Conservation (phyloP, 2,797 vertebrate species). For the Morelia viridis region DNA sequence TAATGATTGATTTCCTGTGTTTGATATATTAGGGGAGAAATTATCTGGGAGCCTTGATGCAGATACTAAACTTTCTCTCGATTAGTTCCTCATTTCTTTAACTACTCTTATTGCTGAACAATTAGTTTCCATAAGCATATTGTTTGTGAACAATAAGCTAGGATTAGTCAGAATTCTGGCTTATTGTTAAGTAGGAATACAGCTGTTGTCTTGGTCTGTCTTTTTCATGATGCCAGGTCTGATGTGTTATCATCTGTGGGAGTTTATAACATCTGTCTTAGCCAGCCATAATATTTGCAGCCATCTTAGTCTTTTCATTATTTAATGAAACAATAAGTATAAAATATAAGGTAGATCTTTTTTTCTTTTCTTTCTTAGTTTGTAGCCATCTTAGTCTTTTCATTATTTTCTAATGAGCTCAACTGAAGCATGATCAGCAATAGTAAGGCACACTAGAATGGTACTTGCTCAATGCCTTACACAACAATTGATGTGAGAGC, state of each 20-base stretch:
- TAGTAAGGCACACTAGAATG: too few species aligned
- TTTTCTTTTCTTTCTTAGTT: too few species aligned
- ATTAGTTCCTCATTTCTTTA: not conserved
- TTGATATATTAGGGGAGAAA: not conserved
- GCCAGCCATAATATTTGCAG: not conserved
- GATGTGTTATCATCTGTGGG: not conserved
- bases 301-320: too few species aligned
- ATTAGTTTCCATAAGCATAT: not conserved
- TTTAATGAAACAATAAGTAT: too few species aligned
- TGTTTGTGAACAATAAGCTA: not conserved
- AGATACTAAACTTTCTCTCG: not conserved
- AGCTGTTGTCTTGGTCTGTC: not conserved
- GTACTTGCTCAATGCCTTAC: too few species aligned
- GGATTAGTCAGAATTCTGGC: not conserved
- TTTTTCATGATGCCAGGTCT: not conserved
- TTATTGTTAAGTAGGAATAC: not conserved
- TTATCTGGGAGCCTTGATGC: not conserved
- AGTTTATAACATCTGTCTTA: not conserved
- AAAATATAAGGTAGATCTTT: too few species aligned
- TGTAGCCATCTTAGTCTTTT: too few species aligned
- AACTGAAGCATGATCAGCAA: too few species aligned
- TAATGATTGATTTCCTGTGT: not conserved
- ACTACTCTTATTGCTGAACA: not conserved
- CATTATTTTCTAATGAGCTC: too few species aligned
- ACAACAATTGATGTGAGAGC: too few species aligned